Evolutionary conservation across 2,113 vertebrate genomes (phyloP).

Genomic region (Oenanthe oenanthe): DNA sequence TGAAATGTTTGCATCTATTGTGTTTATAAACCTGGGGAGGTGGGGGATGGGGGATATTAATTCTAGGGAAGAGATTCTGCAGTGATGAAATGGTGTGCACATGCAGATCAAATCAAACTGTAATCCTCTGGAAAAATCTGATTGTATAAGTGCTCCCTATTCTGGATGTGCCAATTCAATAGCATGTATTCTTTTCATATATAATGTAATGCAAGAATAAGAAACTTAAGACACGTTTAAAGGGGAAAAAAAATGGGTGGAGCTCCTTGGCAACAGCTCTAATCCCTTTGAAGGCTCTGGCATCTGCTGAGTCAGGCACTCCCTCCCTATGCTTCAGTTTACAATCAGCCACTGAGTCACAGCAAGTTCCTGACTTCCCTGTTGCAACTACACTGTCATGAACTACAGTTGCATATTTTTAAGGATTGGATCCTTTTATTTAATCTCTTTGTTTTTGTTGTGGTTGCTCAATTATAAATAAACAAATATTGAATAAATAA

Average conservation of each 20-base stretch:
- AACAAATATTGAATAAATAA: background rate
- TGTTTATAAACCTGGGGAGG: background rate
- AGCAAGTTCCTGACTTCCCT: constrained; percentile 20
- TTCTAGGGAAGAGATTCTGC: background rate
- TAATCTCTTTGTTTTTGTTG: background rate
- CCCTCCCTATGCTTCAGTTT: background rate
- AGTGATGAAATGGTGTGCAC: background rate
- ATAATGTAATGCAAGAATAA: constrained; percentile 8
- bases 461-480: background rate
- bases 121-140: constrained; percentile 38
- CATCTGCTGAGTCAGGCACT: constrained; percentile 63
- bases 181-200: background rate
- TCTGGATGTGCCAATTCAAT: constrained; percentile 17
- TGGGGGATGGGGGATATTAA: background rate
- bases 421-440: background rate
- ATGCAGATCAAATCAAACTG: background rate
- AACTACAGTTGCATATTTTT: background rate
- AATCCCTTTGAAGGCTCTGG: constrained; percentile 57
- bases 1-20: background rate
- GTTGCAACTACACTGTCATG: background rate
- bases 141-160: background rate
- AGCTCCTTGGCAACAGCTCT: constrained; percentile 27
- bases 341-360: constrained; percentile 34
- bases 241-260: constrained; percentile 25
- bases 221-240: constrained; percentile 38